Base-by-base conservation (phyloP, 2,797 vertebrate genomes). In the Tadarida brasiliensis region DNA sequence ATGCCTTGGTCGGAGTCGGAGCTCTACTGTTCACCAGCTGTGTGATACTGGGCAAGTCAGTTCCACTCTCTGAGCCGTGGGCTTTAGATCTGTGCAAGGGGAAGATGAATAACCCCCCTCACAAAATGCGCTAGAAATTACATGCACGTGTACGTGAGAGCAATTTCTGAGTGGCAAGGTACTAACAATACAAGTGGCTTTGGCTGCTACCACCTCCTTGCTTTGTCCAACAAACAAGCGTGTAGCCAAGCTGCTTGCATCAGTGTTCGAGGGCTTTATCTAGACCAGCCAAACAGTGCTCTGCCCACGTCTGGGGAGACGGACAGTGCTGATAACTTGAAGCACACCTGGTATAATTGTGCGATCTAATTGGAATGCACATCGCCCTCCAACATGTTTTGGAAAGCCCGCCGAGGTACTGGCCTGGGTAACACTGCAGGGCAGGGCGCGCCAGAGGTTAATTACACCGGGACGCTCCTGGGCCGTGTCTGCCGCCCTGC, bases 291-390 rank as follows among this genome's bases (percentile, higher is more conserved):
- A 47, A 20, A 86, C 5, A 93, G 16, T 76, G 44, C 30, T 95
- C 70, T 71, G n/a, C 30, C 7, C 19, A 9, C 20, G 5, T 89
- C 71, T 71, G n/a, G 7, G 24, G 63, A 86, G 81, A 87, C 28
- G 61, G 74, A 90, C 78, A 28, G 22, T 10, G 15, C 71, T 95
- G 87, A 91, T 93, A 93, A 74, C 63, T 96, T 57, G 93, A 95
- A 90, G 54, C 47, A 80, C 33, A 96, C 44, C 76, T 96, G 91
- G 78, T 63, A 4, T 97, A 89, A 86, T 57, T 68, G 54, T 67
- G 24, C 57, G 63, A 61, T 96, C 90, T 82, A 70, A 30, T 94
- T 91, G 85, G 95, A 91, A 93, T 85, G 90, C 56, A 91, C 4
- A n/a, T 74, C 1, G 1, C 39, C 26, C 91, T 67, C 84, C 39